Evolutionary conservation across 2,888 invertebrate genomes (phyloP), one percentile per base, ranked within the genome.

Genomic region (Drosophila subquinaria): DNA sequence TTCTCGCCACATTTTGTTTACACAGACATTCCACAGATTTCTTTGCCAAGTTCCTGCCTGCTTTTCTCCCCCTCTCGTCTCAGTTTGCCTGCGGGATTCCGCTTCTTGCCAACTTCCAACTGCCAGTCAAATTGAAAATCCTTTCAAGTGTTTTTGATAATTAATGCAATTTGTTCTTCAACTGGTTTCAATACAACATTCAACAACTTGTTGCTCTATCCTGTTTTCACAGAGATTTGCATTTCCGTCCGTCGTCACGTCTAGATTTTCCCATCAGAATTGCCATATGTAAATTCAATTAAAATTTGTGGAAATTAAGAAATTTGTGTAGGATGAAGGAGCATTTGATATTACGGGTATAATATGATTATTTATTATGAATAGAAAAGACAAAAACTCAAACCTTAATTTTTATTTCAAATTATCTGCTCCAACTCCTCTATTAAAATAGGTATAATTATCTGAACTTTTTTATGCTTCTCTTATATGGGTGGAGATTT

Each of bases 81-180:
- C 66, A 62, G 66, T 61, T 65, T 60, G 56, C 64, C 56, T 57
- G 69, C 60, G 56, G 69, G 66, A 23, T 42, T 50, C 55, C 60
- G 42, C 51, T 68, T 67, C 50, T 38, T 52, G 57, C 38, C 48
- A 27, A 66, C 59, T 52, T 52, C 33, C 43, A 62, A 52, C 67
- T 48, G 65, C 65, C 65, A 48, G 40, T 64, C 51, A 79, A 73
- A 69, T 74, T 69, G 70, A 82, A 81, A 82, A 78, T 79, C 83
- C 79, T 74, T 77, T 88, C 82, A 77, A 83, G 62, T 65, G 82
- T 77, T 76, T 76, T 76, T 79, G 76, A 78, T 88, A 88, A 87
- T 89, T 87, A 87, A 87, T 88, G 82, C 81, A 88, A 86, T 86
- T 86, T 89, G 76, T 72, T 65, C 50, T 59, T 51, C 40, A 68